phyloP scores from a whole-genome alignment of 2,888 invertebrate species.

The Polydrusus pterygomalis region DNA sequence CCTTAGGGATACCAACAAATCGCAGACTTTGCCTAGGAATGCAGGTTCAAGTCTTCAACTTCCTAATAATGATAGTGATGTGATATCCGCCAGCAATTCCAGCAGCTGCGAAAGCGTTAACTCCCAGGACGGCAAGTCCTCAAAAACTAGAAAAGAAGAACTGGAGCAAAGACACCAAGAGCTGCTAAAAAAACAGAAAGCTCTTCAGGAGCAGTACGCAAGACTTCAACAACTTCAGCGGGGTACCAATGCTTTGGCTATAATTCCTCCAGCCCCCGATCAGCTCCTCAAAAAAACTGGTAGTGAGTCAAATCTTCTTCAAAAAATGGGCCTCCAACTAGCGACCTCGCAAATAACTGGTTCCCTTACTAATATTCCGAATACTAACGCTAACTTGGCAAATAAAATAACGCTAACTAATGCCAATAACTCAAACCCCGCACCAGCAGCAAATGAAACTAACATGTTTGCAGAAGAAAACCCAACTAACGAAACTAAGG shows the following conservation, averaged over 20 bases:
- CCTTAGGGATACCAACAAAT: slow-evolving; percentile 69
- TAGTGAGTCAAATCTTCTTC: slow-evolving; percentile 89
- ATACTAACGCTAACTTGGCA: slow-evolving; percentile 63
- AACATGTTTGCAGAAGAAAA: slow-evolving; percentile 57
- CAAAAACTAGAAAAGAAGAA: slow-evolving; percentile 80
- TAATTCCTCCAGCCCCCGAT: slow-evolving; percentile 78
- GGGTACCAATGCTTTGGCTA: slow-evolving; percentile 79
- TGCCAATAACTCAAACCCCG: slow-evolving; percentile 58
- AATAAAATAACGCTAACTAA: slow-evolving; percentile 63
- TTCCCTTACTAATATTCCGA: slow-evolving; percentile 78
- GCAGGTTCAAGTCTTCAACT: slow-evolving; percentile 69
- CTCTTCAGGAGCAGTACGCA: slow-evolving; percentile 93
- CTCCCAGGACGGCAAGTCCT: slow-evolving; percentile 79
- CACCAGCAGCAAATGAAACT: slow-evolving; percentile 69
- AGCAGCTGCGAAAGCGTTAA: slow-evolving; percentile 86
- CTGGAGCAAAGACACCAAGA: slow-evolving; percentile 93
- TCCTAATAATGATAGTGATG: slow-evolving; percentile 62
- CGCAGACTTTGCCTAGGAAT: slow-evolving; percentile 71
- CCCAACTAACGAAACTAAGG: slow-evolving; percentile 38
- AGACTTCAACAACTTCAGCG: slow-evolving; percentile 91
- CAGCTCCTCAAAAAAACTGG: slow-evolving; percentile 86
- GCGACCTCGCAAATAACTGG: slow-evolving; percentile 76
- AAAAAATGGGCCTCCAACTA: slow-evolving; percentile 86
- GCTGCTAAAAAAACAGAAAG: slow-evolving; percentile 88
- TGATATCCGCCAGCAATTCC: slow-evolving; percentile 77